Base-by-base conservation (phyloP, 1,140 invertebrate species). In the Conus betulinus region DNA sequence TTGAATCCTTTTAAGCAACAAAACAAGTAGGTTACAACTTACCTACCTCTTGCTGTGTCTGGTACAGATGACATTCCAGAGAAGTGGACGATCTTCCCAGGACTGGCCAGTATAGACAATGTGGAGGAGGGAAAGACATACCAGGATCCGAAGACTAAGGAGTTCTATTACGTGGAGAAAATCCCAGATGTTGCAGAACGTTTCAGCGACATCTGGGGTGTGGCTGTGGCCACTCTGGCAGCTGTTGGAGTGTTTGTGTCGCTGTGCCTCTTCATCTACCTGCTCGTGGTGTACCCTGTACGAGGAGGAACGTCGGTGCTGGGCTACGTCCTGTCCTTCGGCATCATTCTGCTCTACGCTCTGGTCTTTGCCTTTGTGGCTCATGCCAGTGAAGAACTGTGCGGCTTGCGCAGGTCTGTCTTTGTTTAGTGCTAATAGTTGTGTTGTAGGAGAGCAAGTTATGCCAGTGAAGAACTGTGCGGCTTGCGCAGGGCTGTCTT, bases 291-390 rank as follows among this genome's bases (percentile, higher is more conserved):
- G 17, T 95, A 95, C 91, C 95, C 95, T 6, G 93, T 94, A 13
- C 93, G 94, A 27, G 94, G 95, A 51, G 96, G 96, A 39, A 96
- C 95, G 7, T 95, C 96, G 8, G 92, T 96, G 11, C 91, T 96
- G 4, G 96, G 95, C 0, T 96, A 95, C 92, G 93, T 96, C 90
- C 94, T 96, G 13, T 91, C 95, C 8, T 94, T 96, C 88, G 96
- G 95, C 27, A 93, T 96, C 76, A 91, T 96, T 25, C 89, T 96
- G 5, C 87, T 96, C 63, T 96, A 95, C 90, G 90, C 93, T 11
- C 93, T 95, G 52, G 96, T 96, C 86, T 95, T 96, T 88, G 94
- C 95, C 10, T 96, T 96, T 91, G 93, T 96, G 25, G 91, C 96
- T 11, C 94, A 95, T 76, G 94, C 96, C 3, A 95, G 90, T n/a